These are phyloP conservation scores for Patella caerulea DNA, from an alignment of 2,888 invertebrate species.

Conservation along the genomic window DNA sequence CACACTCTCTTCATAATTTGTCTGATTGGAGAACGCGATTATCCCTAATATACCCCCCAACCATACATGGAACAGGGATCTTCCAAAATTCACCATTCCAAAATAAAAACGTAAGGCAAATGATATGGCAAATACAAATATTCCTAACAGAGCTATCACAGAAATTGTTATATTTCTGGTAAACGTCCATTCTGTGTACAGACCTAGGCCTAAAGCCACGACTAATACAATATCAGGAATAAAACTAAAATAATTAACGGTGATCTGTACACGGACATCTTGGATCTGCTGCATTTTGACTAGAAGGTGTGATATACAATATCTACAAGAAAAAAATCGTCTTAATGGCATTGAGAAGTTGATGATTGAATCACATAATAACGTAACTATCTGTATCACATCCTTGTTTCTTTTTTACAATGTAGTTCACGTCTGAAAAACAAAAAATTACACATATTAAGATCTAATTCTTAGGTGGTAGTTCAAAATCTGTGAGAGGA, in stretches of 20 bases:
- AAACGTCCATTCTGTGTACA: conserved; percentile 65
- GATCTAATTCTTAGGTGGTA: no score
- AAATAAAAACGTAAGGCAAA: conserved; percentile 66
- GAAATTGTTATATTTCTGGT: conserved; percentile 55
- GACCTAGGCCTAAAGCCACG: conserved; percentile 62
- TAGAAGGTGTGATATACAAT: conserved; percentile 26
- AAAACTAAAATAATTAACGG: conserved; percentile 52
- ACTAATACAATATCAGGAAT: conserved; percentile 60
- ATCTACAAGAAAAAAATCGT: conserved; percentile 1
- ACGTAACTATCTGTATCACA: no score
- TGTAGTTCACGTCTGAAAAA: no score
- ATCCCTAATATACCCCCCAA: conserved; percentile 67
- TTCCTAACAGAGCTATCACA: conserved; percentile 56
- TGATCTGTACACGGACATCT: conserved; percentile 31
- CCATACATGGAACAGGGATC: conserved; percentile 62
- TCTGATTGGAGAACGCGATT: conserved; percentile 58
- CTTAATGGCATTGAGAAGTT: no score
- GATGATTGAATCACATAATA: no score
- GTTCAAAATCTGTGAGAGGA: no score
- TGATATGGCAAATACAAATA: conserved; percentile 62
- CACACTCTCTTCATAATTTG: conserved; percentile 51
- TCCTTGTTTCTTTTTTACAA: no score
- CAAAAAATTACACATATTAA: no score
- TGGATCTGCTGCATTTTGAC: conserved; percentile 27
- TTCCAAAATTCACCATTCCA: conserved; percentile 55